Conservation (phyloP, 2,888 invertebrate species). For the Parelbella ahira region DNA sequence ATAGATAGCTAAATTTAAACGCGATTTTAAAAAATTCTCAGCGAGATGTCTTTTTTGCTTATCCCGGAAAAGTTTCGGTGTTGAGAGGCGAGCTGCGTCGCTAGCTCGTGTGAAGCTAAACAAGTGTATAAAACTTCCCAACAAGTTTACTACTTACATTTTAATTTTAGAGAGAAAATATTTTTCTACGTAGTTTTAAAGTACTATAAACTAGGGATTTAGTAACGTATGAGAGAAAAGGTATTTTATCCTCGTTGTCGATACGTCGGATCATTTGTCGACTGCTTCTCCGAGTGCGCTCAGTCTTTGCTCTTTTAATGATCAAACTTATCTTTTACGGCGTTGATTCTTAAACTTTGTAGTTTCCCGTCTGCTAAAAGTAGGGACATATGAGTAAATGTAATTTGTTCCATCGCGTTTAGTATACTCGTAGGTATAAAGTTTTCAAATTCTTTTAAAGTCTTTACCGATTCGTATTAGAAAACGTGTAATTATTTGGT, state of each 20-base stretch:
- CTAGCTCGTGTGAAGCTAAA: constrained; percentile 17
- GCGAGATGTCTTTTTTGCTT: constrained; percentile 8
- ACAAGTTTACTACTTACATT: constrained; percentile 13
- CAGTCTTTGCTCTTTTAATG: constrained; percentile 42
- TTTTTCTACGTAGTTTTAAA: constrained; percentile 15
- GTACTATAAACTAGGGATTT: constrained; percentile 1
- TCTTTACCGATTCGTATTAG: no score
- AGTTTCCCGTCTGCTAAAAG: no score
- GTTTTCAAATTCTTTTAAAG: no score
- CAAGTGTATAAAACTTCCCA: constrained; percentile 6
- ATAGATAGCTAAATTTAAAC: no score
- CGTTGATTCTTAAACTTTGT: background rate
- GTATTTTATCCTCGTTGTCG: constrained; percentile 7
- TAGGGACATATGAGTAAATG: no score
- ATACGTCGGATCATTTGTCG: constrained; percentile 5
- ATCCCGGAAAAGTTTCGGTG: constrained; percentile 10
- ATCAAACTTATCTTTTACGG: constrained; percentile 48
- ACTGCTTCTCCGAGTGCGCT: background rate
- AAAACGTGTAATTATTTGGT: no score
- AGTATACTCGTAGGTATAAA: no score
- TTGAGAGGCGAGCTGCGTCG: constrained; percentile 12
- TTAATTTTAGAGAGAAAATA: constrained; percentile 18
- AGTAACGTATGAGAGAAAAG: background rate
- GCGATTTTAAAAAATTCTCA: no score
- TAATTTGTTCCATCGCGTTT: no score